Evolutionary conservation across 2,888 invertebrate species (phyloP), one percentile per base, ranked within the genome.

Genomic region (Euzophera pinguis): DNA sequence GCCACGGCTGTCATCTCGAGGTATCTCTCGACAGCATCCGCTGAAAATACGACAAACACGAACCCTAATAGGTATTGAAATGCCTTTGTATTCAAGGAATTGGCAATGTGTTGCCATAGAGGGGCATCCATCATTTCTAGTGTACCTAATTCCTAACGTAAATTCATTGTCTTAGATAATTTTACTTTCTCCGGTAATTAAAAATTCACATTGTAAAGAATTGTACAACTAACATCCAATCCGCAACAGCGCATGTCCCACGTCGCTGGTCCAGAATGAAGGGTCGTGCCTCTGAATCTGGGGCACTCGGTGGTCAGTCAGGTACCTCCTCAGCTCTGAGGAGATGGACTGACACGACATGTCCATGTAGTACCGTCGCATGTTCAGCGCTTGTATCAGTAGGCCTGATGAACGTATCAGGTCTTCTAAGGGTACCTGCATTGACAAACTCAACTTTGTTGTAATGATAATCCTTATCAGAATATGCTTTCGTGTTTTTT

Each of bases 351-450:
- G 98, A 61, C 92, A 91, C 0, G 97, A 95, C 71, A 93, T 90
- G 17, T 92, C 91, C 98, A 99, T 98, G 84, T 99, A 99, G 53
- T 93, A 93, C 71, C 95, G 94, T 12, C 99, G 92, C 57, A 97
- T 92, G 53, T 93, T 92, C 65, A 99, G 79, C 0, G 98, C 97
- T 72, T 96, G 94, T 10, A 97, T 94, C 45, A 99, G 86, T 62
- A 96, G 91, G 39, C 93, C 93, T 0, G 98, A 96, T 0, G 98
- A 97, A 51, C 94, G 93, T 61, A 96, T 93, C 69, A 99, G 89
- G 81, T 99, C 99, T 76, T 98, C 98, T 61, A 97, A 81, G 0
- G 98, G 98, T 4, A 97, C 97, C 97, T 97, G 65, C 8, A 12
- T 3, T 9, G 3, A 7, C 12, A 16, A 48, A 4, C 12, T 13